Percentiles rank a stretch among this genome's conserved stretches.
Conservation (phyloP, 1,140 invertebrate species). For the Diachasmimorpha longicaudata region DNA sequence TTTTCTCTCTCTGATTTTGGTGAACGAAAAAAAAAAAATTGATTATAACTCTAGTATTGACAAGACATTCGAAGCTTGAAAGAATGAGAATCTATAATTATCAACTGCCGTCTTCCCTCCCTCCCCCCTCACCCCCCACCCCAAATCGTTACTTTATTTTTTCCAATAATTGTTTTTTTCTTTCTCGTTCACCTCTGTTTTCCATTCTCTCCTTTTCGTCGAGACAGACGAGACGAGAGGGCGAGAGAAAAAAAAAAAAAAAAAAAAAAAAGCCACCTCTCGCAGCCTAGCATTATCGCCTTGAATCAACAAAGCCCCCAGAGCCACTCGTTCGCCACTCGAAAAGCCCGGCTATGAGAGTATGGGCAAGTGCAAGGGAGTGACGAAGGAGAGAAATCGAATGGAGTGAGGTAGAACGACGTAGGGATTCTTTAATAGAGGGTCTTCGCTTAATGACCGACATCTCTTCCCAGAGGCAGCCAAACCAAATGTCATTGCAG, state of each 20-base stretch:
- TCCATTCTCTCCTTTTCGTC: slow-evolving; percentile 39
- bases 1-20: neutral
- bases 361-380: neutral
- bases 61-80: neutral
- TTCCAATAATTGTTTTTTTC: slow-evolving; percentile 43
- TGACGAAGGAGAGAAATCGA: slow-evolving; percentile 11
- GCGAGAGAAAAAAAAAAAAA: slow-evolving; percentile 11
- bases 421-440: slow-evolving; percentile 52
- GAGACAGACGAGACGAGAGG: neutral
- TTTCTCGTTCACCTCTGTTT: slow-evolving; percentile 28
- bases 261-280: slow-evolving; percentile 44
- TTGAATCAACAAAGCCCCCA: slow-evolving; percentile 58
- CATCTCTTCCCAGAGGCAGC: slow-evolving; percentile 36
- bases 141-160: slow-evolving; percentile 24
- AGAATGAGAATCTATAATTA: slow-evolving; percentile 60
- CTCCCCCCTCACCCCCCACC: neutral
- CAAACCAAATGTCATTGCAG: slow-evolving; percentile 58
- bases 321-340: slow-evolving; percentile 26
- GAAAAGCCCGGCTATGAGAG: neutral
- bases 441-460: slow-evolving; percentile 56
- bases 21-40: neutral
- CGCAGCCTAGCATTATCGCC: slow-evolving; percentile 57
- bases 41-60: slow-evolving; percentile 7
- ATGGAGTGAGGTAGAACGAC: slow-evolving; percentile 18
- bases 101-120: slow-evolving; percentile 40